phyloP scores from a whole-genome alignment of 2,113 vertebrate genomes.

The Clinocottus analis region DNA sequence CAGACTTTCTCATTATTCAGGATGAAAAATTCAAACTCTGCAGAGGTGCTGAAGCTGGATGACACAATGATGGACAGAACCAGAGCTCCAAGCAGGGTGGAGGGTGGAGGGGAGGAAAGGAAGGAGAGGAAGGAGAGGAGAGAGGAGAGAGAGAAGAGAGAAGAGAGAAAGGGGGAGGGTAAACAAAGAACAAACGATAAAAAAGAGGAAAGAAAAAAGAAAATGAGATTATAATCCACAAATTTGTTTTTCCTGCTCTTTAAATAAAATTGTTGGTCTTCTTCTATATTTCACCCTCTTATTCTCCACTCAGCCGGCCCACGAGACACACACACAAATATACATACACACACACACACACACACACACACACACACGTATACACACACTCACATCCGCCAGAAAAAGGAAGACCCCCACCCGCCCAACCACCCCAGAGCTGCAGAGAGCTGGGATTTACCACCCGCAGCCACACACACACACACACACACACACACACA shows the following conservation, averaged over 20 bases:
- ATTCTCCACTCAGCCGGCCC: conserved; percentile 35
- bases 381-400: conserved; percentile 59
- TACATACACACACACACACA: conserved; percentile 25
- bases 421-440: conserved; percentile 37
- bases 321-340: conserved; percentile 12
- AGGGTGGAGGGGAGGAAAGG: background rate
- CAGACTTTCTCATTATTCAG: background rate
- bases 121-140: no score
- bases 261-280: background rate
- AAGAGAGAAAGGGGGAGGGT: background rate
- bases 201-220: conserved; percentile 21
- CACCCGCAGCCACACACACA: conserved; percentile 68
- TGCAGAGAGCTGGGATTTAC: conserved; percentile 67
- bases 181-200: conserved; percentile 41
- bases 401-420: conserved; percentile 74
- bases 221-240: conserved; percentile 76
- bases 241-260: conserved; percentile 7
- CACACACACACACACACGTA: conserved; percentile 48
- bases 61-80: conserved; percentile 27
- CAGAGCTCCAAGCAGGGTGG: conserved; percentile 25
- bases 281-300: conserved; percentile 15
- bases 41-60: conserved; percentile 1
- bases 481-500: conserved; percentile 37
- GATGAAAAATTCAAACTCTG: conserved; percentile 15
- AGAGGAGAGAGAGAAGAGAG: no score